Evolutionary conservation across 2,888 invertebrate genomes (phyloP).

Genomic region (Tenodera sinensis): DNA sequence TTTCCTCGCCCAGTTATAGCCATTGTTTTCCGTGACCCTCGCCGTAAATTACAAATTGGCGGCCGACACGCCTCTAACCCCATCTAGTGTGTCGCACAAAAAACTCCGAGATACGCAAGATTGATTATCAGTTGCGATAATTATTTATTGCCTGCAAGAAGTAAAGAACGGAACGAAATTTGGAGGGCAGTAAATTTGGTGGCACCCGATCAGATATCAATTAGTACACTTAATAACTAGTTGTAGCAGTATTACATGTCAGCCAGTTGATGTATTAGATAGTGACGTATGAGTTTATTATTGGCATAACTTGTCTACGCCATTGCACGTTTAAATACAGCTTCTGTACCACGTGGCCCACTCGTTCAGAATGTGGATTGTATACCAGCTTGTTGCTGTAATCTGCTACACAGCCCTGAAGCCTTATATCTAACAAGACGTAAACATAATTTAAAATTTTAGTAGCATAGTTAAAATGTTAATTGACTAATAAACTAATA

Average conservation of each 20-base stretch:
- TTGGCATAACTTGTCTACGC: not conserved
- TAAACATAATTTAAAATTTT: too few relatives aligned
- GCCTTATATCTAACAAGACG: too few relatives aligned
- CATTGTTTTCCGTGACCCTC: conserved; percentile 4
- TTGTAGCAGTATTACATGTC: not conserved
- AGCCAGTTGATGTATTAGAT: not conserved
- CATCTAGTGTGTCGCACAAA: not conserved
- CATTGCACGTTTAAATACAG: not conserved
- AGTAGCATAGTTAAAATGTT: too few relatives aligned
- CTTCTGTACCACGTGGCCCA: too few relatives aligned
- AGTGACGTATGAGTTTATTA: not conserved
- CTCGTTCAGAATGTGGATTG: too few relatives aligned
- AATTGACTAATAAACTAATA: too few relatives aligned
- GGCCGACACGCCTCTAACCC: not conserved
- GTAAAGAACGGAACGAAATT: not conserved
- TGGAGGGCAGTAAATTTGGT: not conserved
- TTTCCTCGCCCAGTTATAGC: not conserved
- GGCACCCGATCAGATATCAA: not conserved
- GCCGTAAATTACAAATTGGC: conserved; percentile 9
- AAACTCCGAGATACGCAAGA: not conserved
- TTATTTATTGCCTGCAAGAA: not conserved
- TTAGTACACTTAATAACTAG: not conserved
- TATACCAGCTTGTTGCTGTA: not conserved
- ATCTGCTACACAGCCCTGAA: not conserved
- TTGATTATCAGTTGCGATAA: conserved; percentile 5